A percentile compares a stretch with the other conserved stretches of the same genome.
These are phyloP conservation scores for Pheosia gnoma DNA, from an alignment of 2,888 invertebrate genomes.

Conservation along the genomic window DNA sequence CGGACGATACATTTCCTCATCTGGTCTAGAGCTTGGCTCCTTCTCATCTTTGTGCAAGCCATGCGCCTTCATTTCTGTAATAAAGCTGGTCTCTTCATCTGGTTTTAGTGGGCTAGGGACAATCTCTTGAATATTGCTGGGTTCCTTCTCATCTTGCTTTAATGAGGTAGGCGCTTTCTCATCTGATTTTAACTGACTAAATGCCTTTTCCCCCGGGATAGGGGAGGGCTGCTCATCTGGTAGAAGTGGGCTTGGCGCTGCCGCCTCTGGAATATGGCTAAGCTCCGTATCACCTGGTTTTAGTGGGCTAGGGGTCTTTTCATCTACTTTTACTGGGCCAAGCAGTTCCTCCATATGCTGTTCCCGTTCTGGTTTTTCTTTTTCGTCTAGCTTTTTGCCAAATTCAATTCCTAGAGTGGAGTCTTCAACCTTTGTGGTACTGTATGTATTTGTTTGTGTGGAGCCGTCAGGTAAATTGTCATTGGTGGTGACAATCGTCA, in stretches of 20 bases:
- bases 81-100: too few species aligned
- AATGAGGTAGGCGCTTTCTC: too few species aligned
- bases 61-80: too few species aligned
- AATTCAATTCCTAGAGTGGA: constrained; percentile 12
- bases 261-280: constrained; percentile 6
- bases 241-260: constrained; percentile 12
- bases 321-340: constrained; percentile 15
- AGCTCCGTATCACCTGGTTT: constrained; percentile 12
- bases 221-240: background rate
- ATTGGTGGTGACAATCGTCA: background rate
- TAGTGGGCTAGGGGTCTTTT: constrained; percentile 9
- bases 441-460: constrained; percentile 22
- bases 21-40: too few species aligned
- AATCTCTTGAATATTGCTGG: too few species aligned
- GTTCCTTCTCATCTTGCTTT: too few species aligned
- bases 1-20: too few species aligned
- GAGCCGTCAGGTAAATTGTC: constrained; percentile 35
- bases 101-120: too few species aligned
- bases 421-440: constrained; percentile 26
- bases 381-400: background rate
- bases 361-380: background rate
- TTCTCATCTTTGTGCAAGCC: too few species aligned
- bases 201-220: too few species aligned
- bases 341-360: constrained; percentile 4
- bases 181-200: too few species aligned